These are phyloP conservation scores for Ictalurus furcatus DNA, from an alignment of 2,113 vertebrate genomes.

Conservation along the genomic window DNA sequence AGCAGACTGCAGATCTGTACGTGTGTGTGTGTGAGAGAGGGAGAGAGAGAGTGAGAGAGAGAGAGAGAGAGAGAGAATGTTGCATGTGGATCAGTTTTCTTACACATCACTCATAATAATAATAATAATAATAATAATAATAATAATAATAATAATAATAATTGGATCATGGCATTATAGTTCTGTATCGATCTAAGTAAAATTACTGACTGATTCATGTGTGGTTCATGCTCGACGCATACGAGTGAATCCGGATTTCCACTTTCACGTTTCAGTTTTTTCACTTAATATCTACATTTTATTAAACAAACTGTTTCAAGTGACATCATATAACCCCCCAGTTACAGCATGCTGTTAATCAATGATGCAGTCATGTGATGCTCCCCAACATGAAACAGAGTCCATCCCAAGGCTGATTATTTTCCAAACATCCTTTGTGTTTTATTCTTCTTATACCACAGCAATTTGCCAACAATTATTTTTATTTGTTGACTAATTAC, in stretches of 20 bases:
- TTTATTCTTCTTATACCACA: background rate
- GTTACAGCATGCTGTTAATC: background rate
- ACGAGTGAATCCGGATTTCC: conserved; percentile 34
- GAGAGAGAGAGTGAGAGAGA: background rate
- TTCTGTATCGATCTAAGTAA: background rate
- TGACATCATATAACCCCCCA: background rate
- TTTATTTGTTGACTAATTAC: no score
- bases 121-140: background rate
- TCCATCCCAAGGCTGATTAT: background rate
- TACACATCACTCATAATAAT: background rate
- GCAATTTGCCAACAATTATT: background rate
- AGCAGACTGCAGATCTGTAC: background rate
- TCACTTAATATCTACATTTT: conserved; percentile 41
- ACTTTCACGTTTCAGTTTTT: conserved; percentile 43
- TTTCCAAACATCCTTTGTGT: background rate
- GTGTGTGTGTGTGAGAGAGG: background rate
- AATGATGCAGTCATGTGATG: background rate
- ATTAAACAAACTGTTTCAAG: background rate
- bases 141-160: background rate
- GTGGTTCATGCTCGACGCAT: background rate
- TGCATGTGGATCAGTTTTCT: background rate
- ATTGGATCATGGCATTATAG: background rate
- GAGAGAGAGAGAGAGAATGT: background rate
- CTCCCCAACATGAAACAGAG: background rate
- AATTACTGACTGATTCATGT: background rate